Evolutionary conservation across 2,113 vertebrate species (phyloP), one percentile per base, ranked within the genome.

Genomic region (Rhineura floridana): DNA sequence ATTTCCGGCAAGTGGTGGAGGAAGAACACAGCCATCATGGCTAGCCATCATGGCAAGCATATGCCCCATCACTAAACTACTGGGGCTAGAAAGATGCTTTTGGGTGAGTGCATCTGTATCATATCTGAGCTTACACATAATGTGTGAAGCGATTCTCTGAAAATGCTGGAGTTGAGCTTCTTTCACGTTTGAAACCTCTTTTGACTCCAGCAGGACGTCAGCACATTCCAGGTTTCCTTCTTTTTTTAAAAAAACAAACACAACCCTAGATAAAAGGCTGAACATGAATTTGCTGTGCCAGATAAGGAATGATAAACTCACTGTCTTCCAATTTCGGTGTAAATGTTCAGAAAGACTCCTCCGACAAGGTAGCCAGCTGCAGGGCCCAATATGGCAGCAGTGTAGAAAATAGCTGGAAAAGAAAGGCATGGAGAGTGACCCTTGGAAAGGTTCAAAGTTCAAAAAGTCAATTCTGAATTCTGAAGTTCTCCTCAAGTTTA

Each of bases 331-430:
- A 98, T 93, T 88, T 99, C 98, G 0, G 98, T 98, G 96, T 98
- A 98, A 62, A 98, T 95, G 91, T 98, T 98, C 93, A 99, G 98
- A 96, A 99, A 98, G 94, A 98, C 94, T 67, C 98, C 99, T 87
- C 99, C 99, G 63, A 98, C 94, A 95, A 99, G 97, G 96, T 99
- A 99, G 87, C 99, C 99, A 2, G 97, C 98, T 1, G 99, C 98
- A 1, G 98, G 98, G 46, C 99, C 99, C 48, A 99, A 94, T 94
- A 99, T 98, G 93, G 98, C 98, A 17, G 98, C 98, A 0, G 98
- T 99, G 95, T 99, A 99, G 95, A 99, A 99, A 95, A 98, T 96
- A 78, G 98, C 99, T 99, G 93, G 6, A 91, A 93, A 85, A 84
- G 30, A 91, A 93, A 94, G 42, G 17, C 5, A 4, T 50, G 28